These are phyloP conservation scores for Orthosia gothica DNA, from an alignment of 2,888 invertebrate species.

Conservation along the genomic window DNA sequence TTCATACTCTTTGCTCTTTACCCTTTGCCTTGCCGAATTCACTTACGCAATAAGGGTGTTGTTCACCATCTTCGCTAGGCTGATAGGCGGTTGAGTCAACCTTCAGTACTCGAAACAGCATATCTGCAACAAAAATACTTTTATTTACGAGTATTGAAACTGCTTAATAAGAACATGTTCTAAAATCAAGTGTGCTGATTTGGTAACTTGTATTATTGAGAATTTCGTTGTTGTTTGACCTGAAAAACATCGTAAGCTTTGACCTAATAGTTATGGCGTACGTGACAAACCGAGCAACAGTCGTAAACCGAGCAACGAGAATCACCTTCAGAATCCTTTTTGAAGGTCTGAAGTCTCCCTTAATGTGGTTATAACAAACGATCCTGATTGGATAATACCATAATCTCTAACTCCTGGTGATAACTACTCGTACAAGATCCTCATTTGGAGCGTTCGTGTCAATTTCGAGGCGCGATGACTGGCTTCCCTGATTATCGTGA, in stretches of 20 bases:
- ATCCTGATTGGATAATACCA: conserved; percentile 23
- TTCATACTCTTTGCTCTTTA: too few relatives aligned
- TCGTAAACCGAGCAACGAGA: not conserved
- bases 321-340: not conserved
- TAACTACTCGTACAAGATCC: not conserved
- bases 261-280: not conserved
- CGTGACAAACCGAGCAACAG: not conserved
- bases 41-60: too few relatives aligned
- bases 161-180: not conserved
- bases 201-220: not conserved
- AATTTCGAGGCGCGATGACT: conserved; percentile 10
- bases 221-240: not conserved
- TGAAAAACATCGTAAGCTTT: not conserved
- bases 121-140: not conserved
- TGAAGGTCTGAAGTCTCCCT: not conserved
- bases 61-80: not conserved
- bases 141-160: too few relatives aligned
- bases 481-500: conserved; percentile 27
- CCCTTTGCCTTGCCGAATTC: too few relatives aligned
- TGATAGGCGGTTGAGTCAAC: not conserved
- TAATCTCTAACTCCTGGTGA: conserved; percentile 3
- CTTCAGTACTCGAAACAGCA: not conserved
- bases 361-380: not conserved
- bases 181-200: not conserved
- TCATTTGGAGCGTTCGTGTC: conserved; percentile 19